Evolutionary conservation across 2,797 vertebrate genomes (phyloP), one percentile per base, ranked within the genome.

Genomic region (Crocodylus rhombifer): DNA sequence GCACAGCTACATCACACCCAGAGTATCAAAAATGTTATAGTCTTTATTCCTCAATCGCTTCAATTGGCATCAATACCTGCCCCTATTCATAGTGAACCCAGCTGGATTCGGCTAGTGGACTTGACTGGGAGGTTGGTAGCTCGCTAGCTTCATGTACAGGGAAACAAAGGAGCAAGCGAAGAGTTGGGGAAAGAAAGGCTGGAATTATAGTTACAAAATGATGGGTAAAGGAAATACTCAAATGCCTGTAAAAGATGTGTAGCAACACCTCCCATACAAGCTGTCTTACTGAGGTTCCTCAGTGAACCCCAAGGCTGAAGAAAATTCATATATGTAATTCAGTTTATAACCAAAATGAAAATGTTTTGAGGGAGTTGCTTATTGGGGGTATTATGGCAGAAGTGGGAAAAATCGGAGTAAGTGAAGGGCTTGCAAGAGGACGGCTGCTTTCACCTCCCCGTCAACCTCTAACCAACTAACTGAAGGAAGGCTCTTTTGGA

Each of bases 121-220:
- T 36, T 60, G 8, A 3, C 1, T 0, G 14, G 11, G 26, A 0
- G 0, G 14, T 60, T 28, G 74, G 5, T 11, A 33, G 0, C 0
- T 71, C 10, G 1, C 42, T 51, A 51, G 42, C 18, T 82, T 77
- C 64, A 79, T 1, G 4, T 82, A 4, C 56, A 73, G 51, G 42
- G 25, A 73, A 51, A 73, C 23, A 25, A 23, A 73, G 57, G 3
- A 81, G 63, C 57, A 82, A 62, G 30, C 80, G 16, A 77, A 88
- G 9, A 74, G 6, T 56, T 28, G 6, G 28, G 64, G 64, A 88
- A 80, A 58, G 21, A 78, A n/a, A 20, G 11, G 33, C 28, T 25
- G 69, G 69, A 26, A 25, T 51, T 8, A 33, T 23, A 73, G 69
- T 73, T 42, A 73, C 51, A 73, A 73, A 30, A 67, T 30, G 36